phyloP scores from a whole-genome alignment of 1,140 invertebrate species.

The Lucilia sericata region DNA sequence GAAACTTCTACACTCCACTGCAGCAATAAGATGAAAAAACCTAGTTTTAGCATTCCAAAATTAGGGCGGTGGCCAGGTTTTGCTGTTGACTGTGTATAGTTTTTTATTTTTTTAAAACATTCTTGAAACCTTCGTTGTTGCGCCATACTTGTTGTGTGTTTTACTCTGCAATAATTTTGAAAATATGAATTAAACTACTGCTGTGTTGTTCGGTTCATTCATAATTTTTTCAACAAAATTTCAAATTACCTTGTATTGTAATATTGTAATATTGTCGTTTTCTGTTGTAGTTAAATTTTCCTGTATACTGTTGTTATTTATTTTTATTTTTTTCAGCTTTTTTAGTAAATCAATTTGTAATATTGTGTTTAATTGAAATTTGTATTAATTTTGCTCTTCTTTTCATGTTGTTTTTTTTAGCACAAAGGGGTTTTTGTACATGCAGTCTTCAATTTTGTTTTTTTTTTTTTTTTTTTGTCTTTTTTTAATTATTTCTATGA shows the following conservation, averaged over 20 bases:
- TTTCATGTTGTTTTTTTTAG: constrained; percentile 1
- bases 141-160: constrained; percentile 9
- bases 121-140: constrained; percentile 17
- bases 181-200: not conserved
- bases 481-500: constrained; percentile 25
- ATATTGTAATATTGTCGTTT: not conserved
- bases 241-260: constrained; percentile 29
- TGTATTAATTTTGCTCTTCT: constrained; percentile 15
- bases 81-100: not conserved
- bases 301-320: not conserved
- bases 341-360: constrained; percentile 28
- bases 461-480: not conserved
- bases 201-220: not conserved
- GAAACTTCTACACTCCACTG: not conserved
- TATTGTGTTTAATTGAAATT: constrained; percentile 27
- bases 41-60: not conserved
- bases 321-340: not conserved
- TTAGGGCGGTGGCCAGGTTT: constrained; percentile 42
- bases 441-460: not conserved
- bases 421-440: not conserved
- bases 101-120: not conserved
- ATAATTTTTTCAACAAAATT: constrained; percentile 6
- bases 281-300: not conserved
- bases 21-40: not conserved
- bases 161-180: constrained; percentile 18